Evolutionary conservation across 2,888 invertebrate species (phyloP).

Genomic region (Agrochola litura): DNA sequence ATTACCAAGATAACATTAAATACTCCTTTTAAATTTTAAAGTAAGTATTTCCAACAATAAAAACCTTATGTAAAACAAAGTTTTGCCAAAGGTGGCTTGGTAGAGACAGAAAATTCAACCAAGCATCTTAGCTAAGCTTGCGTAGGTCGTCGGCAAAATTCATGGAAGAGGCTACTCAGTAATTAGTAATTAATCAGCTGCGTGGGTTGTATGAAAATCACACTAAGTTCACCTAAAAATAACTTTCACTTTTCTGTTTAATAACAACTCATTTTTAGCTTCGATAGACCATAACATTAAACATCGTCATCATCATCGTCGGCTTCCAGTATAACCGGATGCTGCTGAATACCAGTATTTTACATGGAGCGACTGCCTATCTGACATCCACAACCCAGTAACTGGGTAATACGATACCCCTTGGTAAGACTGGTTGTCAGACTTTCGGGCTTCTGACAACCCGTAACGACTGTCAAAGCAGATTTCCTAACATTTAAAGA

Average conservation of each 20-base stretch:
- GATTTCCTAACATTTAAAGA: no score
- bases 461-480: no score
- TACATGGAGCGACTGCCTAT: no score
- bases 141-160: background rate
- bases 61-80: background rate
- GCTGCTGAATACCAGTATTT: no score
- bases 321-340: no score
- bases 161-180: background rate
- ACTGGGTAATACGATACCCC: no score
- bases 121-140: constrained; percentile 2
- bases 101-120: background rate
- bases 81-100: background rate
- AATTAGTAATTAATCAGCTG: constrained; percentile 32
- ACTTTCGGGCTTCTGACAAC: no score
- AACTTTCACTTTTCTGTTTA: background rate
- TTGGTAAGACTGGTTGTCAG: no score
- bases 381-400: no score
- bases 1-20: no score
- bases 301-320: no score
- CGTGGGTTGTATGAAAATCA: constrained; percentile 17
- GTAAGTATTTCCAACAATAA: background rate
- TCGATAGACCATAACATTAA: no score
- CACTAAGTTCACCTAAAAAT: constrained; percentile 7
- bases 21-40: background rate
- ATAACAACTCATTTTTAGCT: background rate